These are phyloP conservation scores for Lampris megalopsis DNA, from an alignment of 2,113 vertebrate genomes.

Conservation along the genomic window DNA sequence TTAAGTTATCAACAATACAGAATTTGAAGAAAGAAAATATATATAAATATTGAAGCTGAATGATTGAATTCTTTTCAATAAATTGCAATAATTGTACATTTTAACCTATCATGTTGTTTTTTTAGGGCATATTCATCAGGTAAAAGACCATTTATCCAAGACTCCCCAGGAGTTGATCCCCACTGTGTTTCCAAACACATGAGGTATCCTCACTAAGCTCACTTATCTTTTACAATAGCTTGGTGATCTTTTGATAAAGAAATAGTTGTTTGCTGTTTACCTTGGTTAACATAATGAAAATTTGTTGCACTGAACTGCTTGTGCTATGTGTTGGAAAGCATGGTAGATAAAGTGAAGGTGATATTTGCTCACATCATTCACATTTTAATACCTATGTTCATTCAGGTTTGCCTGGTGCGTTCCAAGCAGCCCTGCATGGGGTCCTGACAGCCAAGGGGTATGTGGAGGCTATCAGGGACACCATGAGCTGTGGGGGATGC, in stretches of 20 bases:
- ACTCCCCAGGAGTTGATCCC: constrained; percentile 72
- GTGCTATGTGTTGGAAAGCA: background rate
- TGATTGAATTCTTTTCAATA: background rate
- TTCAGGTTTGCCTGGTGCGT: constrained; percentile 82
- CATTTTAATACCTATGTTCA: background rate
- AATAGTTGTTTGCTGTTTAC: background rate
- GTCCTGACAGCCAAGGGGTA: constrained; percentile 77
- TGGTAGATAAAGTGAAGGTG: background rate
- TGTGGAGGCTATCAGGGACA: constrained; percentile 76
- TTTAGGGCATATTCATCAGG: constrained; percentile 77
- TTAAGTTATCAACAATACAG: too few species aligned
- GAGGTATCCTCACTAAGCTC: constrained; percentile 64
- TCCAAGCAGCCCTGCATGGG: constrained; percentile 82
- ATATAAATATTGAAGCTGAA: background rate
- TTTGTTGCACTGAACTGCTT: too few species aligned
- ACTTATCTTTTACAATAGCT: background rate
- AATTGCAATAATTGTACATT: background rate
- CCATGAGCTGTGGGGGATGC: constrained; percentile 82
- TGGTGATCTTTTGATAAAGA: background rate
- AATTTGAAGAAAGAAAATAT: too few species aligned
- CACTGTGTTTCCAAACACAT: constrained; percentile 77
- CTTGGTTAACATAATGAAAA: too few species aligned
- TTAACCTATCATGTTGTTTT: background rate
- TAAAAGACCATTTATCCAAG: constrained; percentile 76
- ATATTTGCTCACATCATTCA: background rate